Evolutionary conservation across 2,113 vertebrate genomes (phyloP).

Genomic region (Spheniscus mendiculus): DNA sequence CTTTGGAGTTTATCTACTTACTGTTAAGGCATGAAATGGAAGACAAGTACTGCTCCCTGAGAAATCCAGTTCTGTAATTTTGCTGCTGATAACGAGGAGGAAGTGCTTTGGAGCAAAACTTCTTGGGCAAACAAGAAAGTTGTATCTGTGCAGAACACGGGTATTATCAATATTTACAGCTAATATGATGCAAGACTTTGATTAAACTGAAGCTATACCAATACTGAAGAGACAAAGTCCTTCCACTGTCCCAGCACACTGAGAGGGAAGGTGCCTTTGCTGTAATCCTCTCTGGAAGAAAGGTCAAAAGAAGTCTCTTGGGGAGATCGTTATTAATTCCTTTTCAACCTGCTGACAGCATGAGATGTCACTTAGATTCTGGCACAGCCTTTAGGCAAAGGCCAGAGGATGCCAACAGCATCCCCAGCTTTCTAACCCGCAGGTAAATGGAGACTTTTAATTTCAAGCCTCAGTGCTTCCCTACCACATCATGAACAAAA

Average conservation of each 20-base stretch:
- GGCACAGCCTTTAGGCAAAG: not conserved
- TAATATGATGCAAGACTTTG: not conserved
- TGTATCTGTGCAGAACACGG: not conserved
- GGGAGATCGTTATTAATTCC: not conserved
- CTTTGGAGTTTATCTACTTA: not conserved
- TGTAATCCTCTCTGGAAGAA: not conserved
- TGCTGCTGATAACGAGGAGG: not conserved
- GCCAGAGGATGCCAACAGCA: not conserved
- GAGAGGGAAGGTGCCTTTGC: not conserved
- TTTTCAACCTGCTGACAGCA: not conserved
- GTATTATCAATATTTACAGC: not conserved
- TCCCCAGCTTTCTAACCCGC: not conserved
- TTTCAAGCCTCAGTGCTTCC: conserved; percentile 40
- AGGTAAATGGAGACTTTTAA: not conserved
- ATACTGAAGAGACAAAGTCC: not conserved
- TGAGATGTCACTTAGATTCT: not conserved
- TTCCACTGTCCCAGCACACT: not conserved
- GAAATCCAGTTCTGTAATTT: not conserved
- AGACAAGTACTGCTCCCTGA: not conserved
- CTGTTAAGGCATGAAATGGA: not conserved
- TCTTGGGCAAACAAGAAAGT: not conserved
- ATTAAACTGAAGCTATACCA: not conserved
- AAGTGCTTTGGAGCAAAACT: not conserved
- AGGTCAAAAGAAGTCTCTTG: not conserved
- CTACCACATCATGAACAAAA: not conserved